Evolutionary conservation across 1,140 invertebrate genomes (phyloP).

Genomic region (Drosophila parvula): DNA sequence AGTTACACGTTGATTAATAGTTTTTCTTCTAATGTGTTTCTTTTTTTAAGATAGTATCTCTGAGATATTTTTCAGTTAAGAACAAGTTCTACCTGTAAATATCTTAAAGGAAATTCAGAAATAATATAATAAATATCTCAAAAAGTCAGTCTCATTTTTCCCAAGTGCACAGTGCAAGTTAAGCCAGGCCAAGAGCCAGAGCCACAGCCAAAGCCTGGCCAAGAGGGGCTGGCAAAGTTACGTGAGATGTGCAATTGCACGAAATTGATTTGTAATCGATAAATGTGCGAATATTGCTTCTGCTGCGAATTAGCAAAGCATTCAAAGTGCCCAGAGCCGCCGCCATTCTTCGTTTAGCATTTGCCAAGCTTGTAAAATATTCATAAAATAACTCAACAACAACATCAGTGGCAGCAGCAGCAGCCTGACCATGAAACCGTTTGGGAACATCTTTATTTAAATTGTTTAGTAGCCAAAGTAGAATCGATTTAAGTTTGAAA

Average conservation of each 20-base stretch:
- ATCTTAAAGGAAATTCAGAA: not conserved
- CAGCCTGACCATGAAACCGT: constrained; percentile 36
- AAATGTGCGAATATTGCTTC: constrained; percentile 74
- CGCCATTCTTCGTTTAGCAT: constrained; percentile 35
- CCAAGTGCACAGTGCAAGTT: constrained; percentile 9
- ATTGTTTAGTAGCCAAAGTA: constrained; percentile 13
- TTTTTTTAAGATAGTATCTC: not conserved
- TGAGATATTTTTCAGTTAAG: too few species aligned
- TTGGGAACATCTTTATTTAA: constrained; percentile 48
- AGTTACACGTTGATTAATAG: too few species aligned
- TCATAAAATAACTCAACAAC: constrained; percentile 41
- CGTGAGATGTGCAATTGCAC: constrained; percentile 77
- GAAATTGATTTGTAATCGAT: constrained; percentile 82
- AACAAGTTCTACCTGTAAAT: not conserved
- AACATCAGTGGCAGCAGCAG: not conserved
- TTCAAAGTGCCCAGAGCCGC: constrained; percentile 26
- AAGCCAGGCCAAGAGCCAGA: constrained; percentile 27
- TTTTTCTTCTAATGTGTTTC: not conserved
- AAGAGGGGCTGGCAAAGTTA: constrained; percentile 34
- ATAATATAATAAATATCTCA: not conserved
- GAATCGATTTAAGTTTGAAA: constrained; percentile 2
- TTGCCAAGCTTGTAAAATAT: constrained; percentile 43
- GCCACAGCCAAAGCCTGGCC: constrained; percentile 38
- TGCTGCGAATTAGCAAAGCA: constrained; percentile 58
- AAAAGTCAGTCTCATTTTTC: not conserved